A percentile compares a stretch with the other conserved stretches of the same genome.
Evolutionary conservation across 2,888 invertebrate genomes (phyloP).

Genomic region (Holacanthella duospinosa): DNA sequence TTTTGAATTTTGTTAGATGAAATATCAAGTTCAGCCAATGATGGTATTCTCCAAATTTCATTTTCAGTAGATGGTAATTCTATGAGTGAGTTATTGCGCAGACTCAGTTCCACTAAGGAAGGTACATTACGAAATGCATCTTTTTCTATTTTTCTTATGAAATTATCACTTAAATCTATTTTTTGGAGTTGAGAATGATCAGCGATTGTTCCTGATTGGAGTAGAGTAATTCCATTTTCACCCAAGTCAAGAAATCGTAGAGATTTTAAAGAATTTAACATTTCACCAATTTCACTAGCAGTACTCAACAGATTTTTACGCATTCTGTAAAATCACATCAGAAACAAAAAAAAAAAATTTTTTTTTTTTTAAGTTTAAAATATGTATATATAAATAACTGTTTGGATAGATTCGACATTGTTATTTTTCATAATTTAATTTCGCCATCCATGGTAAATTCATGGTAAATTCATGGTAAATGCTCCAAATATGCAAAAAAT

Average conservation of each 20-base stretch:
- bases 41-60: conserved; percentile 33
- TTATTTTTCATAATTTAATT: background rate
- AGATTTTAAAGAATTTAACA: conserved; percentile 65
- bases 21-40: conserved; percentile 58
- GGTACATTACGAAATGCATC: conserved; percentile 76
- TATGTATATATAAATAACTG: background rate
- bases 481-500: too few species aligned
- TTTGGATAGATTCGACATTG: background rate
- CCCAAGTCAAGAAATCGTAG: conserved; percentile 68
- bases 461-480: too few species aligned
- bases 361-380: background rate
- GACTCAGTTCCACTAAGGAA: conserved; percentile 64
- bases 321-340: conserved; percentile 15
- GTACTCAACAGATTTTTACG: conserved; percentile 49
- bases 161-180: conserved; percentile 68
- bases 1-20: conserved; percentile 62
- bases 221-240: conserved; percentile 61
- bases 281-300: conserved; percentile 59
- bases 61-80: conserved; percentile 45
- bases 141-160: conserved; percentile 59
- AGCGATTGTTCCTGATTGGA: conserved; percentile 64
- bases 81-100: conserved; percentile 70
- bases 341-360: too few species aligned
- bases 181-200: conserved; percentile 71
- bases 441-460: too few species aligned